phyloP scores from a whole-genome alignment of 2,113 vertebrate species.

The Bos javanicus region DNA sequence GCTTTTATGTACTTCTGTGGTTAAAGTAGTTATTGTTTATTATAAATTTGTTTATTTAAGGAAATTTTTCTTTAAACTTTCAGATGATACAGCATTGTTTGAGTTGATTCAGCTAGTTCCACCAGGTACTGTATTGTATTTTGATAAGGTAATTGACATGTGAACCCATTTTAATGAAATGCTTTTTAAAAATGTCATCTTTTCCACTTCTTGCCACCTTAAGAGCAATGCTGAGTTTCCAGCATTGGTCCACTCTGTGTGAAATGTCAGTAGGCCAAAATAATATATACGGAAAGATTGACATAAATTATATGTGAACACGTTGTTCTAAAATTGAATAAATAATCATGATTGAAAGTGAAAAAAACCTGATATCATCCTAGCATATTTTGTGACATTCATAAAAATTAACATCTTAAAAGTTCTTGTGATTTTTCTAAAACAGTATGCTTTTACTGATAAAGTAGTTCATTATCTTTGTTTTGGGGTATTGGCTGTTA shows the following conservation, averaged over 20 bases:
- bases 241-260: neutral
- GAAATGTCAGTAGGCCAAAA: slow-evolving; percentile 49
- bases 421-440: slow-evolving; percentile 70
- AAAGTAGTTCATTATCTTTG: neutral
- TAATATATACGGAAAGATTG: slow-evolving; percentile 21
- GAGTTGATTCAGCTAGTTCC: slow-evolving; percentile 93
- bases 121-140: slow-evolving; percentile 87
- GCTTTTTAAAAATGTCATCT: neutral
- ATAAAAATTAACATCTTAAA: slow-evolving; percentile 58
- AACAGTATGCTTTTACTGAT: slow-evolving; percentile 68
- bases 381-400: slow-evolving; percentile 42
- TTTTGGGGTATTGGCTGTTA: neutral
- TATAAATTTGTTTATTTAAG: slow-evolving; percentile 55
- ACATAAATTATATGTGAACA: neutral
- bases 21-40: slow-evolving; percentile 37
- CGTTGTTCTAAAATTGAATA: slow-evolving; percentile 32
- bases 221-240: slow-evolving; percentile 21
- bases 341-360: slow-evolving; percentile 54
- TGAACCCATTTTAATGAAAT: neutral
- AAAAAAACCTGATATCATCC: slow-evolving; percentile 60
- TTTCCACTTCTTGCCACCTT: neutral
- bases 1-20: neutral
- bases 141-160: slow-evolving; percentile 1
- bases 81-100: slow-evolving; percentile 93
- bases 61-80: slow-evolving; percentile 73